Evolutionary conservation across 2,113 vertebrate genomes (phyloP).

Genomic region (Neofelis nebulosa): DNA sequence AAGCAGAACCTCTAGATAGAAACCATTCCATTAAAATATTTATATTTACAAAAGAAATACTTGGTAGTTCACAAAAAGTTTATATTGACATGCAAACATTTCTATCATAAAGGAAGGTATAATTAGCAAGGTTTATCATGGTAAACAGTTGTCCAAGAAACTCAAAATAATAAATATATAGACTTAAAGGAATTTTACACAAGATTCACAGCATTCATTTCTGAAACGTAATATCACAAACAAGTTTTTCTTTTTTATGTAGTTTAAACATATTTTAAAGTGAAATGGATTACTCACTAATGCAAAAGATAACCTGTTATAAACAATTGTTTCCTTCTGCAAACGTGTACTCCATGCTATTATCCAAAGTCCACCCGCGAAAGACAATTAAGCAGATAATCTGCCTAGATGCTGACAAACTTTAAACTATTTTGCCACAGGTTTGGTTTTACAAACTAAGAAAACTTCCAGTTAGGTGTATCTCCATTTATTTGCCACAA

Average conservation of each 20-base stretch:
- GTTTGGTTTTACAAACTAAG: neutral
- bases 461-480: neutral
- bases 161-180: neutral
- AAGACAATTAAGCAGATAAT: neutral
- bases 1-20: neutral
- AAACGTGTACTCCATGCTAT: neutral
- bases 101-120: neutral
- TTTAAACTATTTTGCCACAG: neutral
- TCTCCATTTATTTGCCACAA: neutral
- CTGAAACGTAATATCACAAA: neutral
- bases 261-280: constrained; percentile 13
- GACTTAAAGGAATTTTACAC: neutral
- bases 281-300: neutral
- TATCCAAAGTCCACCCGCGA: neutral
- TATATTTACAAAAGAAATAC: neutral
- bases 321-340: neutral
- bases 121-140: neutral
- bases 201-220: neutral
- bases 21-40: neutral
- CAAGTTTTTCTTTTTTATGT: neutral
- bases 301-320: neutral
- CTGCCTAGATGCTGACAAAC: neutral
- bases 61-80: neutral
- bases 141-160: neutral
- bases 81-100: neutral